Evolutionary conservation across 2,113 vertebrate species (phyloP).

Genomic region (Larimichthys polyactis): DNA sequence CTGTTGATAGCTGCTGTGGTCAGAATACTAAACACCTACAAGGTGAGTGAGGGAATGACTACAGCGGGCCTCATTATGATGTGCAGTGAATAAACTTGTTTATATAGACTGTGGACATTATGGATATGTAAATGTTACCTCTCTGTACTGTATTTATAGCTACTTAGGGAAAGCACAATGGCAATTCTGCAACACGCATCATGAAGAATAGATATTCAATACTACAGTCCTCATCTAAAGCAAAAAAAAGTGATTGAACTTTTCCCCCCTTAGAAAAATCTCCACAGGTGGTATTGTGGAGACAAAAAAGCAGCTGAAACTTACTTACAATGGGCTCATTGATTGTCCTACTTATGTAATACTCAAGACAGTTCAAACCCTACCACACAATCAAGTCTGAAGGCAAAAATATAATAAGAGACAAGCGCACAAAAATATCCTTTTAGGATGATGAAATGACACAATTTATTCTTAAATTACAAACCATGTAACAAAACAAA

Average conservation of each 20-base stretch:
- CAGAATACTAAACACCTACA: constrained; percentile 50
- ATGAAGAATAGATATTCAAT: not conserved
- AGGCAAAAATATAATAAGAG: not conserved
- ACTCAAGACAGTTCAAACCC: not conserved
- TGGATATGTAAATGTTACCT: not conserved
- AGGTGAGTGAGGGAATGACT: constrained; percentile 20
- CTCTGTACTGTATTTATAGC: not conserved
- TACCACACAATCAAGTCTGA: not conserved
- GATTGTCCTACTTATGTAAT: not conserved
- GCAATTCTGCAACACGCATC: too few relatives aligned
- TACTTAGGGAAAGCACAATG: not conserved
- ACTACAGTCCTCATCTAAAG: not conserved
- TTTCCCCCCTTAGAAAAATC: too few relatives aligned
- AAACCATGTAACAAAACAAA: constrained; percentile 71
- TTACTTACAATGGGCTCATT: constrained; percentile 6
- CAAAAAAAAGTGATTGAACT: too few relatives aligned
- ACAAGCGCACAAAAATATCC: constrained; percentile 1
- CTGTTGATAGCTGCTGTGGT: constrained; percentile 28
- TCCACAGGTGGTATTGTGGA: not conserved
- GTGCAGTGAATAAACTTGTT: not conserved
- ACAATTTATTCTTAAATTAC: constrained; percentile 81
- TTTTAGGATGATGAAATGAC: constrained; percentile 74
- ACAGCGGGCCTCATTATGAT: not conserved
- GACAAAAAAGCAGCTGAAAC: not conserved
- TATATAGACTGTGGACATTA: too few relatives aligned